Conservation (phyloP, 2,113 vertebrate species). For the Lepus europaeus region DNA sequence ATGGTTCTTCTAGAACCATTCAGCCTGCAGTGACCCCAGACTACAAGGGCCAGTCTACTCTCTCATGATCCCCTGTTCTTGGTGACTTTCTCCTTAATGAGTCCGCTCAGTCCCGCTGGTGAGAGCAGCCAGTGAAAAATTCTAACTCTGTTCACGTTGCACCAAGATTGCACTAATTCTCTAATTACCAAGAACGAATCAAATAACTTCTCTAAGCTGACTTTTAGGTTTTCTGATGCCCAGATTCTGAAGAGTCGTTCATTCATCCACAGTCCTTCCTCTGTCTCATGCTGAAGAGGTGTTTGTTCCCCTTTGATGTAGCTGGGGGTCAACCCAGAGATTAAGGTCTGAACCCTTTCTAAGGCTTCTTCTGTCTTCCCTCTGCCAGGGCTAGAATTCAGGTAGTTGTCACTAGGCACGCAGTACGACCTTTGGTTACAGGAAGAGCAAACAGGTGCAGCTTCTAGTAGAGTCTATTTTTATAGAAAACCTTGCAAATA, state of each 20-base stretch:
- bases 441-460: neutral
- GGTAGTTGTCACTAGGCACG: neutral
- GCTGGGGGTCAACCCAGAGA: neutral
- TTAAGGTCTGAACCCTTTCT: neutral
- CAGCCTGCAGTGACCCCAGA: neutral
- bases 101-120: neutral
- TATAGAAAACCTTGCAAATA: slow-evolving; percentile 24
- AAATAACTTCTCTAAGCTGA: neutral
- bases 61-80: neutral
- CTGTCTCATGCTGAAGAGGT: neutral
- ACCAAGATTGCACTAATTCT: neutral
- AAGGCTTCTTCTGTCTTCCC: neutral
- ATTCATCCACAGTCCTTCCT: neutral
- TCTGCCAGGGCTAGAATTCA: neutral
- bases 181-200: neutral
- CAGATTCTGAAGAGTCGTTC: neutral
- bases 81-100: neutral
- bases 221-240: neutral
- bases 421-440: neutral
- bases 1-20: neutral
- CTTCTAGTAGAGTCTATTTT: neutral
- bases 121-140: neutral
- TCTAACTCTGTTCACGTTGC: neutral
- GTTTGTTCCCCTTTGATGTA: neutral
- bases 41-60: neutral